A percentile compares a stretch with the other conserved stretches of the same genome.
These are phyloP conservation scores for Anseranas semipalmata DNA, from an alignment of 2,113 vertebrate species.

Conservation along the genomic window DNA sequence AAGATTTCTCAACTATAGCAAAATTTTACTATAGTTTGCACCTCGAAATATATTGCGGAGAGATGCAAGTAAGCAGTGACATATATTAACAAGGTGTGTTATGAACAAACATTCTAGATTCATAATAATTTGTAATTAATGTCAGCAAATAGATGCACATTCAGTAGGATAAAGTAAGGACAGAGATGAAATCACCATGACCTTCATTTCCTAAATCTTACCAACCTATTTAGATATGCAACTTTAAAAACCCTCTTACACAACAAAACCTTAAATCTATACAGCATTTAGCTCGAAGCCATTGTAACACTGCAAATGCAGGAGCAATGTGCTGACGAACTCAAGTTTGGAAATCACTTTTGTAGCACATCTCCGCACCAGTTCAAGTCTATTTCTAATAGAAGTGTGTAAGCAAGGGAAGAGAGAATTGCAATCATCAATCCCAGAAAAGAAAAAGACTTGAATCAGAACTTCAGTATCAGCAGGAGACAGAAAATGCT, in stretches of 20 bases:
- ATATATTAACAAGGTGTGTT: background rate
- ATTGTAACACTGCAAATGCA: background rate
- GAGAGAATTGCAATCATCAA: slow-evolving; percentile 43
- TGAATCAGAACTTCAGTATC: background rate
- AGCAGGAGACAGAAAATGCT: slow-evolving; percentile 27
- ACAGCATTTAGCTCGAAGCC: slow-evolving; percentile 25
- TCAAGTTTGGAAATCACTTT: background rate
- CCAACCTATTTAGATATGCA: background rate
- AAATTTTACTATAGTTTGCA: background rate
- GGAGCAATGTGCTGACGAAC: slow-evolving; percentile 8
- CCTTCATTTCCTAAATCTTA: background rate
- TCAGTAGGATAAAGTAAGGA: background rate
- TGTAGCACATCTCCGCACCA: background rate
- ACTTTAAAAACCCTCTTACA: background rate
- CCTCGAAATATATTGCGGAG: background rate
- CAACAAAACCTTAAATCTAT: slow-evolving; percentile 18
- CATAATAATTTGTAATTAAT: background rate
- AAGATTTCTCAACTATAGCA: background rate
- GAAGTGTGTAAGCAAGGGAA: background rate
- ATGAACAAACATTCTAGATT: background rate
- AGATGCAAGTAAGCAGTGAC: background rate
- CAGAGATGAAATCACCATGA: background rate
- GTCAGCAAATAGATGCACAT: background rate
- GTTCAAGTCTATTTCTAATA: background rate
- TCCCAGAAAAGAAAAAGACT: slow-evolving; percentile 20